These are phyloP conservation scores for Oligia strigilis DNA, from an alignment of 2,888 invertebrate species.

Conservation along the genomic window DNA sequence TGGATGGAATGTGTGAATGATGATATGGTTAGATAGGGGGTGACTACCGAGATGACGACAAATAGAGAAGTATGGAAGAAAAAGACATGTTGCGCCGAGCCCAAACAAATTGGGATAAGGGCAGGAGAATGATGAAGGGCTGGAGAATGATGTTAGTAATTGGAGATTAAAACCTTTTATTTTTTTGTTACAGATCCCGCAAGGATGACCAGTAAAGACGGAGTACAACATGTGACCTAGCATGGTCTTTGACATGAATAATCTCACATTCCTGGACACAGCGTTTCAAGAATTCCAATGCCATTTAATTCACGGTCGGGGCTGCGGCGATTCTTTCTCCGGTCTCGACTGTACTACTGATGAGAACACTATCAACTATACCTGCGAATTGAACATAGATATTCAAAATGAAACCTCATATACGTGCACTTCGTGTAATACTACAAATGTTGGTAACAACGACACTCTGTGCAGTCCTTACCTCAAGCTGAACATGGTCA, in stretches of 20 bases:
- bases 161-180: background rate
- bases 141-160: too few relatives aligned
- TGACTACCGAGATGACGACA: too few relatives aligned
- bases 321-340: conserved; percentile 74
- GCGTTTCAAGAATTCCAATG: conserved; percentile 82
- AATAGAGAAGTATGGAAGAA: too few relatives aligned
- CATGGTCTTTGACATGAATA: conserved; percentile 81
- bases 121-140: too few relatives aligned
- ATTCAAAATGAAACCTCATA: conserved; percentile 88
- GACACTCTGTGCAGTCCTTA: conserved; percentile 81
- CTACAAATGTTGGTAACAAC: conserved; percentile 79
- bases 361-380: conserved; percentile 72
- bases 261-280: conserved; percentile 79
- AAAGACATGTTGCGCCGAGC: too few relatives aligned
- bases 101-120: too few relatives aligned
- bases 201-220: conserved; percentile 52
- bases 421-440: conserved; percentile 80
- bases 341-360: conserved; percentile 80
- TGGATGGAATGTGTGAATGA: too few relatives aligned
- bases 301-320: conserved; percentile 74
- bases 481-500: conserved; percentile 85
- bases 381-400: conserved; percentile 83
- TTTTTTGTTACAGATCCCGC: conserved; percentile 72
- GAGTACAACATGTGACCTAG: conserved; percentile 78
- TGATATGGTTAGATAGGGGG: too few relatives aligned